Evolutionary conservation across 2,888 invertebrate species (phyloP).

Genomic region (Acanthosepion lycidas): DNA sequence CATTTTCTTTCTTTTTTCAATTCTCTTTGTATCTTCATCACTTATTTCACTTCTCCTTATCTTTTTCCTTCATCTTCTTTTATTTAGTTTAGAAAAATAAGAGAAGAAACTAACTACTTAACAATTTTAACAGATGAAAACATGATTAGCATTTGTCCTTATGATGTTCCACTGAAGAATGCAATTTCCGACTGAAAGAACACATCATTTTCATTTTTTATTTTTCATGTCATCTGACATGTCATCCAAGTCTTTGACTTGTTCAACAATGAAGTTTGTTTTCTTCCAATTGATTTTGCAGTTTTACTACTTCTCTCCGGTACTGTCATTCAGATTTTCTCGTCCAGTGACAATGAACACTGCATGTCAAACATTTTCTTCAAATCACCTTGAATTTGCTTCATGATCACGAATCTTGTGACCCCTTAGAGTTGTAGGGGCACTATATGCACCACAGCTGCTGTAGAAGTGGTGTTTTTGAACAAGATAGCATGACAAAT

Average conservation of each 20-base stretch:
- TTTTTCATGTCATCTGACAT: neutral
- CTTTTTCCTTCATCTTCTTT: too few relatives aligned
- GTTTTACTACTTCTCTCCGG: neutral
- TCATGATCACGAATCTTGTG: too few relatives aligned
- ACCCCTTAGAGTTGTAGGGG: too few relatives aligned
- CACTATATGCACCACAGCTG: too few relatives aligned
- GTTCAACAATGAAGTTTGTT: neutral
- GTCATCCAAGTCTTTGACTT: neutral
- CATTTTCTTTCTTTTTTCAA: too few relatives aligned
- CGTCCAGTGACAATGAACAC: neutral
- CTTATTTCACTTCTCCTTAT: neutral
- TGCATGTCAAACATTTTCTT: neutral
- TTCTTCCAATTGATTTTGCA: neutral
- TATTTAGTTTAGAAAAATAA: too few relatives aligned
- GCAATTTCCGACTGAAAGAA: neutral
- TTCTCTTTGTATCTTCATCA: neutral
- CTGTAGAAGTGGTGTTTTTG: too few relatives aligned
- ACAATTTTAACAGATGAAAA: neutral
- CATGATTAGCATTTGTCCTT: neutral
- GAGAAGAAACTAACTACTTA: too few relatives aligned
- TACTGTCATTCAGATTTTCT: neutral
- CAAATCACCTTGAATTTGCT: neutral
- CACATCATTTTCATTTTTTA: neutral
- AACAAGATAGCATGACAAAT: too few relatives aligned
- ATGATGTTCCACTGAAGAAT: neutral